Base-by-base conservation (phyloP, 2,888 invertebrate genomes). In the Cephus rjabovi region DNA sequence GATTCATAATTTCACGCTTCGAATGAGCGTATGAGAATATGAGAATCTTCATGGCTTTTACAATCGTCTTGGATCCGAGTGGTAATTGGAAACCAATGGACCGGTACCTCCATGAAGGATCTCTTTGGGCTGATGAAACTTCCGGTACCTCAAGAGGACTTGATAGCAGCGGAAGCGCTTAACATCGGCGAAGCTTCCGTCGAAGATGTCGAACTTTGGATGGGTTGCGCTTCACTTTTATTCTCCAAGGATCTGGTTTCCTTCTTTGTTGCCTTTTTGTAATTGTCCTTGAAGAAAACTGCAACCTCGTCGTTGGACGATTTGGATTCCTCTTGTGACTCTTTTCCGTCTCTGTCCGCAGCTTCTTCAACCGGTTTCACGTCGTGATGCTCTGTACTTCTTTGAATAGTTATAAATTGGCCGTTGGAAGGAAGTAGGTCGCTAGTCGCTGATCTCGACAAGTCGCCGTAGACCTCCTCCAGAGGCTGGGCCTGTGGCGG, bases 201-300 rank as follows among this genome's bases (percentile, higher is more conserved):
- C 23, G 9, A 56, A 56, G 56, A 56, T 9, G 23, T 0, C 9
- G 56, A 56, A 56, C 15, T 56, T 56, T 56, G 6, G 23, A 56
- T 23, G 23, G 71, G 71, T 30, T 71, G 71, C 9, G 4, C 82
- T 81, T 82, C 82, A 73, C 79, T 80, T 34, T 83, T 80, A 23
- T 56, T 56, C 31, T 75, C 71, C 79, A 82, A 80, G 12, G 89
- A 88, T 74, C 88, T 85, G 9, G 80, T 79, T 71, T 89, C 87
- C 68, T 87, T 88, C 37, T 75, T 86, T 31, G 84, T 73, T 9
- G 88, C 88, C 6, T 85, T 84, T 23, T 56, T 23, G 80, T 86
- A 86, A 35, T 84, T 83, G 77, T 87, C 86, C 76, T 90, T 84
- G 79, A 87, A 89, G 82, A 89, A 91, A 4, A 91, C 81, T 37